Evolutionary conservation across 2,113 vertebrate genomes (phyloP).

Genomic region (Caranx ignobilis): DNA sequence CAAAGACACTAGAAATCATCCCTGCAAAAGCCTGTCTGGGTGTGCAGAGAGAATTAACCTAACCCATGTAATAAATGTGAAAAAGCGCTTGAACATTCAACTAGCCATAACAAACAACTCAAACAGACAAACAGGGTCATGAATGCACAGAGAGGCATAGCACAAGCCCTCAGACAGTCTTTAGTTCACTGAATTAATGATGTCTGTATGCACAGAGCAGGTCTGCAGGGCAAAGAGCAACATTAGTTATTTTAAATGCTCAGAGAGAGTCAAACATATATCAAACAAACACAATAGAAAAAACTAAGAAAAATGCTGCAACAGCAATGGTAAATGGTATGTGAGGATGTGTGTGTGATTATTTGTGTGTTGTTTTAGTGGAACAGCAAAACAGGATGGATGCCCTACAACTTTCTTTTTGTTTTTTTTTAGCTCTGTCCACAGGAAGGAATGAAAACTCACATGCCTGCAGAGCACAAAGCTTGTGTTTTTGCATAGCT

Average conservation of each 20-base stretch:
- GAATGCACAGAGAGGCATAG: slow-evolving; percentile 6
- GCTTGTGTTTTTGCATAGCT: slow-evolving; percentile 50
- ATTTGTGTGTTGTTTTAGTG: slow-evolving; percentile 41
- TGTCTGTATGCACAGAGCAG: slow-evolving; percentile 36
- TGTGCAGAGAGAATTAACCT: slow-evolving; percentile 49
- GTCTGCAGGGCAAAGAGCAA: slow-evolving; percentile 43
- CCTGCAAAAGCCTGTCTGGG: slow-evolving; percentile 14
- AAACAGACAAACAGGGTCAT: slow-evolving; percentile 24
- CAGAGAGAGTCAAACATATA: slow-evolving; percentile 58
- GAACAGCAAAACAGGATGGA: slow-evolving; percentile 58
- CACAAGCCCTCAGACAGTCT: slow-evolving; percentile 53
- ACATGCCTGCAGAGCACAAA: slow-evolving; percentile 47
- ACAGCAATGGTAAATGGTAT: background rate
- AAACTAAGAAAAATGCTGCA: slow-evolving; percentile 23
- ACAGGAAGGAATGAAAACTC: slow-evolving; percentile 53
- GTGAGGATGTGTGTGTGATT: slow-evolving; percentile 3
- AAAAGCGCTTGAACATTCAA: slow-evolving; percentile 31
- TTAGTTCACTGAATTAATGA: slow-evolving; percentile 70
- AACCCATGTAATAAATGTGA: slow-evolving; percentile 51
- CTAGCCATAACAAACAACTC: slow-evolving; percentile 2
- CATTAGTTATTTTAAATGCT: slow-evolving; percentile 71
- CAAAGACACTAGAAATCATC: slow-evolving; percentile 46
- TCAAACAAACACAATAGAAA: slow-evolving; percentile 41
- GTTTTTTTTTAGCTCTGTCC: slow-evolving; percentile 18
- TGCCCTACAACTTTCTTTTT: slow-evolving; percentile 55